Evolutionary conservation across 2,888 invertebrate genomes (phyloP), one percentile per base, ranked within the genome.

Genomic region (Chrysolina haemoptera): DNA sequence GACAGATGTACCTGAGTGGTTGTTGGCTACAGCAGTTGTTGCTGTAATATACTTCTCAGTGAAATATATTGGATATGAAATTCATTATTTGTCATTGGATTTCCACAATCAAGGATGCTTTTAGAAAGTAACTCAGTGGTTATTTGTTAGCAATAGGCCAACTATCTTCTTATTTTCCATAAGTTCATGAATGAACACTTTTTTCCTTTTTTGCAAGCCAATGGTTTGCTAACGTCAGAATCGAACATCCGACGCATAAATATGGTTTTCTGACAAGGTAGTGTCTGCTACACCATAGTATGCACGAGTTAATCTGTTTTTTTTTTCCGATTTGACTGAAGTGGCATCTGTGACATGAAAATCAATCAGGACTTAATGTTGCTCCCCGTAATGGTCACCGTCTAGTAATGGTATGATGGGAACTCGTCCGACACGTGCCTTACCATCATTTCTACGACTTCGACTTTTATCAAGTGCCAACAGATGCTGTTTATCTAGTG

Each of bases 311-410:
- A 55, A n/a, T n/a, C 27, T 14, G 20, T 55, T 55, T 71, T 76
- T 55, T 71, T 76, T 77, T 63, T 70, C 64, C 71, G 76, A 74
- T 77, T 76, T 70, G 71, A 75, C 73, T 76, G 66, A 71, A 70
- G 71, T 73, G 73, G 76, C 76, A 76, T 73, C 73, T 78, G 75
- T 70, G 78, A 76, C 74, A 76, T 70, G 68, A 76, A 78, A 80
- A 80, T 80, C 80, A 79, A 80, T 79, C 79, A 77, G 76, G 64
- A 72, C 68, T 68, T 78, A 74, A 75, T 72, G 80, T 35, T 67
- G 46, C 78, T 79, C 72, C 74, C 73, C 55, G 72, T 76, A 77
- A 79, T 73, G 77, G 77, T 73, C 71, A 75, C 68, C 67, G 71
- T 71, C 76, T 75, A 74, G 76, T 74, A 77, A 78, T 76, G 78